Percentiles rank a stretch among this genome's conserved stretches.
Evolutionary conservation across 2,113 vertebrate species (phyloP).

Genomic region (Tyto alba): DNA sequence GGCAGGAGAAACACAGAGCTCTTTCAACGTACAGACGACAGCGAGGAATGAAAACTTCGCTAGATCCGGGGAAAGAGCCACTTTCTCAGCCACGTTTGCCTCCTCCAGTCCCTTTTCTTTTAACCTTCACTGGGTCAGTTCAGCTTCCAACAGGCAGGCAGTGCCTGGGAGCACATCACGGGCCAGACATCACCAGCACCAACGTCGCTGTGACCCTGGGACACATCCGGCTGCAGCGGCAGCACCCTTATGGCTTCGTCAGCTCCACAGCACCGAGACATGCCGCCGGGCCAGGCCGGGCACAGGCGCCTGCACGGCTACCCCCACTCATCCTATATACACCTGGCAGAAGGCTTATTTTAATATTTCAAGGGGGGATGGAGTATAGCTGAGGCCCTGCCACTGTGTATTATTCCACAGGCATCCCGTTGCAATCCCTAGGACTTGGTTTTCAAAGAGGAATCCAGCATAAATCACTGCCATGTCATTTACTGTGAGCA

Average conservation of each 20-base stretch:
- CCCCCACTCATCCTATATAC: fast-evolving
- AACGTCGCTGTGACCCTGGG: neutral
- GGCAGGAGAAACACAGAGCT: neutral
- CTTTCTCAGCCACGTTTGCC: neutral
- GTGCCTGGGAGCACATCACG: neutral
- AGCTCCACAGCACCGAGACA: fast-evolving
- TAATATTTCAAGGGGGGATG: neutral
- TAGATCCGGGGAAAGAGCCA: neutral
- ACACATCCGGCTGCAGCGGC: fast-evolving
- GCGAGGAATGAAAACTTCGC: neutral
- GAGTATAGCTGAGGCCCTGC: neutral
- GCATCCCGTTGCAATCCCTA: neutral
- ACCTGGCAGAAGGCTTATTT: neutral
- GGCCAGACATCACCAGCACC: neutral
- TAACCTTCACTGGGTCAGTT: fast-evolving
- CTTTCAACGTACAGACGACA: neutral
- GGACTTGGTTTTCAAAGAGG: neutral
- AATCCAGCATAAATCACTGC: neutral
- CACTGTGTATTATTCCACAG: neutral
- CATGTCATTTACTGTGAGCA: neutral
- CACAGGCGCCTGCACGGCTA: neutral
- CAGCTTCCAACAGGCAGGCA: neutral
- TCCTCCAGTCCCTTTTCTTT: neutral
- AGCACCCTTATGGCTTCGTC: neutral
- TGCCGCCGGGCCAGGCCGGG: neutral